A percentile compares a stretch with the other conserved stretches of the same genome.
phyloP scores from a whole-genome alignment of 2,888 invertebrate species.

The Danaus chrysippus region DNA sequence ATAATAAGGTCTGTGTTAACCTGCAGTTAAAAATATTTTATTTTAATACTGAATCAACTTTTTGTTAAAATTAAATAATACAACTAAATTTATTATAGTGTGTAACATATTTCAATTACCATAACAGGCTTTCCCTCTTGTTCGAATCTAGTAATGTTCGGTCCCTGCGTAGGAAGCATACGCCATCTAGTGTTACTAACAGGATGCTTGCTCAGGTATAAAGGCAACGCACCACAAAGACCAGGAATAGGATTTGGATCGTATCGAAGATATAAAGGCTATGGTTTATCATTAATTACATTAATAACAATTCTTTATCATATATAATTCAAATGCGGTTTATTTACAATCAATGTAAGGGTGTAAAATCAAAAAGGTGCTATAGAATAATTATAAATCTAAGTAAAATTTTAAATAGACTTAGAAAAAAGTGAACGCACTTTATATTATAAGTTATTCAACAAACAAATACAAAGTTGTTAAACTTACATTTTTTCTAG shows the following conservation, averaged over 20 bases:
- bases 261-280: constrained; percentile 69
- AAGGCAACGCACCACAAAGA: constrained; percentile 55
- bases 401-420: too few species aligned
- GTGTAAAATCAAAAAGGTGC: too few species aligned
- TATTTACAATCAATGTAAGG: too few species aligned
- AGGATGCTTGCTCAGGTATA: constrained; percentile 64
- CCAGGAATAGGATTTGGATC: constrained; percentile 69
- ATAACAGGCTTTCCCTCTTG: constrained; percentile 54
- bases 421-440: neutral
- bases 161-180: constrained; percentile 54
- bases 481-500: constrained; percentile 46
- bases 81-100: too few species aligned
- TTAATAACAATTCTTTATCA: neutral
- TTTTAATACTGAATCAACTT: constrained; percentile 14
- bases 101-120: constrained; percentile 37
- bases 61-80: neutral
- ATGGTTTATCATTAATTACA: constrained; percentile 36
- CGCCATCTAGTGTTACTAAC: constrained; percentile 71
- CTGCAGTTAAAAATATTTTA: constrained; percentile 44
- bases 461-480: constrained; percentile 1
- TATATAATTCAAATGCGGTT: too few species aligned
- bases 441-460: neutral
- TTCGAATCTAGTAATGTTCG: constrained; percentile 64
- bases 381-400: too few species aligned
- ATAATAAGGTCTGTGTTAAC: constrained; percentile 65